Evolutionary conservation across 2,797 vertebrate genomes (phyloP), one percentile per base, ranked within the genome.

Genomic region (Onychomys arenicola): DNA sequence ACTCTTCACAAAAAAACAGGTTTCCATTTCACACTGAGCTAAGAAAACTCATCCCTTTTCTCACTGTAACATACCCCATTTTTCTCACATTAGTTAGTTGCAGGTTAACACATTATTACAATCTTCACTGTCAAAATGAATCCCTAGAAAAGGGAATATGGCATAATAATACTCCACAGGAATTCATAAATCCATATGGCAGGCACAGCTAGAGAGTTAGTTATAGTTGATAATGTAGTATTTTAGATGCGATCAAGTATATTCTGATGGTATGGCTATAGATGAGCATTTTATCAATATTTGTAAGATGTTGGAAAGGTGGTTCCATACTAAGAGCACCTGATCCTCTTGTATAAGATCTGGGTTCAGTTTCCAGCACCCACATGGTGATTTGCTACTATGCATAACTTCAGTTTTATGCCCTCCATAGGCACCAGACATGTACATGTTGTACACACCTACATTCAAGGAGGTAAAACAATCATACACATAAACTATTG

Each of bases 91-190:
- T 93, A 65, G n/a, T 77, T 86, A 63, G 84, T 91, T 46, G 1
- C 19, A 94, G 55, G 55, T 94, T 95, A 94, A 65, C 96, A 95
- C 76, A 91, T 95, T 94, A 91, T 93, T 89, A 84, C 63, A 57
- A 76, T 95, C 52, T 80, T 77, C 69, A 71, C 73, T 76, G 80
- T 97, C 92, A 94, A 65, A 95, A 67, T 92, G 69, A 96, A 92
- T 78, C 95, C 89, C 93, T 73, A 67, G 95, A 92, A 92, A 93
- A 76, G 57, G 19, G 85, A 78, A 25, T 83, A 52, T 96, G 55
- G 84, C 88, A 46, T 81, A 89, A 85, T 81, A 94, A 91, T 83
- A 80, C 96, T 92, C 92, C 75, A 78, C 57, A 49, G 95, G 94
- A 87, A 92, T 43, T 83, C 61, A 37, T 75, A 95, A 80, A 83